Base-by-base conservation (phyloP, 2,888 invertebrate genomes). In the Drosophila mettleri region DNA sequence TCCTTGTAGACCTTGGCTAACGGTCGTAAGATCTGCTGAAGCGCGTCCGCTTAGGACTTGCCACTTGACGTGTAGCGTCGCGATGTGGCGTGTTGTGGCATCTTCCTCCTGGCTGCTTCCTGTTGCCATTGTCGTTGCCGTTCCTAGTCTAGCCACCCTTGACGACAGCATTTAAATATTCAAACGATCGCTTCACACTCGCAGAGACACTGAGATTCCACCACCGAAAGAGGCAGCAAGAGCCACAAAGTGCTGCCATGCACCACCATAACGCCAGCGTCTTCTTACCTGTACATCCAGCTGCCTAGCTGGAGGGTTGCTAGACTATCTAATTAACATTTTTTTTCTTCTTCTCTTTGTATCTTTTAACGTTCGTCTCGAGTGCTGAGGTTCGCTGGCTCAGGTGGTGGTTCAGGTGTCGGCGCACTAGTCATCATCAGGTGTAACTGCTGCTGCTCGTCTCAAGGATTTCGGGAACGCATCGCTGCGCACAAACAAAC, bases 291-390 rank as follows among this genome's bases (percentile, higher is more conserved):
- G 66, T 14, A 24, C 9, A 10, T n/a, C 20, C 27, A 36, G 58
- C 53, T 49, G 69, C 31, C 48, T 67, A 43, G 31, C 31, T 20
- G 39, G 69, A 77, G 85, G 88, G 85, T 85, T 85, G 88, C 83
- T 84, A 82, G 83, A 80, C 83, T 62, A 77, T 83, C 85, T 85
- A 85, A 85, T 85, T 85, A 85, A 78, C 70, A 85, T 87, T 84
- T 77, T 66, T 67, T 36, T 27, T 12, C 22, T 41, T 14, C n/a
- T n/a, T 10, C 5, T 24, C 18, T 12, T 16, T 54, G 24, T 45
- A 4, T 33, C 33, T 24, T 20, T 33, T 41, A 78, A 66, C 66
- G 66, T 72, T 73, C 63, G 53, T 59, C 41, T 57, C 57, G 31
- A 54, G 66, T 49, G 60, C 58, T 33, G 61, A 53, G 72, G 52